Evolutionary conservation across 2,888 invertebrate species (phyloP).

Genomic region (Hirtodrosophila duncani): DNA sequence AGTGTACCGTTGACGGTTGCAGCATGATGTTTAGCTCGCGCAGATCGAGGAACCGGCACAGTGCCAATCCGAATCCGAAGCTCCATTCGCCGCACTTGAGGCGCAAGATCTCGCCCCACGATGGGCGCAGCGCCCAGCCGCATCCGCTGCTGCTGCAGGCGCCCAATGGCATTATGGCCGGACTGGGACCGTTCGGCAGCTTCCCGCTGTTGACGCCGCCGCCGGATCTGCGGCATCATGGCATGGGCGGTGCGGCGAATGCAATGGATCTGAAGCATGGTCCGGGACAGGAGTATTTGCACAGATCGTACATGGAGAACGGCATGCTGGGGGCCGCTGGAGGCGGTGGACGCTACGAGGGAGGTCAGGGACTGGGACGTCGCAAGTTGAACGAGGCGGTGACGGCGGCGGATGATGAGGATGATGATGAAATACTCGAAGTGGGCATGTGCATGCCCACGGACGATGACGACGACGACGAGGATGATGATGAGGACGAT

Average conservation of each 20-base stretch:
- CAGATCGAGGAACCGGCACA: slow-evolving; percentile 95
- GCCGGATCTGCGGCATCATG: slow-evolving; percentile 77
- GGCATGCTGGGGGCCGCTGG: slow-evolving; percentile 78
- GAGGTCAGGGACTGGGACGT: slow-evolving; percentile 36
- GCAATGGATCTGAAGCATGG: slow-evolving; percentile 83
- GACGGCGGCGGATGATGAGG: slow-evolving; percentile 74
- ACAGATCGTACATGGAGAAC: slow-evolving; percentile 79
- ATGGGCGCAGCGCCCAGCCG: slow-evolving; percentile 92
- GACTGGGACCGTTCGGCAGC: slow-evolving; percentile 86
- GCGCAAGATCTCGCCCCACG: slow-evolving; percentile 95
- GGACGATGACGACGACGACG: slow-evolving; percentile 79
- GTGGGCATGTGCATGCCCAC: slow-evolving; percentile 70
- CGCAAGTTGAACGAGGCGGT: slow-evolving; percentile 15
- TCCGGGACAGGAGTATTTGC: slow-evolving; percentile 79
- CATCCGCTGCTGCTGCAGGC: slow-evolving; percentile 89
- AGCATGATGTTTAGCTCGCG: slow-evolving; percentile 99
- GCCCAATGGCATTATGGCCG: slow-evolving; percentile 79
- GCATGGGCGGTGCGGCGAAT: slow-evolving; percentile 62
- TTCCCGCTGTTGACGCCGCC: slow-evolving; percentile 87
- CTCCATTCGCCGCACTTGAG: slow-evolving; percentile 96
- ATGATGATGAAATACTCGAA: slow-evolving; percentile 74
- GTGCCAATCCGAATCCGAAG: slow-evolving; percentile 99
- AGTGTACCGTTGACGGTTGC: slow-evolving; percentile 98
- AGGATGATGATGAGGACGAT: slow-evolving; percentile 80
- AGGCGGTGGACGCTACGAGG: slow-evolving; percentile 79